These are phyloP conservation scores for Vanessa cardui DNA, from an alignment of 2,888 invertebrate genomes.

Conservation along the genomic window DNA sequence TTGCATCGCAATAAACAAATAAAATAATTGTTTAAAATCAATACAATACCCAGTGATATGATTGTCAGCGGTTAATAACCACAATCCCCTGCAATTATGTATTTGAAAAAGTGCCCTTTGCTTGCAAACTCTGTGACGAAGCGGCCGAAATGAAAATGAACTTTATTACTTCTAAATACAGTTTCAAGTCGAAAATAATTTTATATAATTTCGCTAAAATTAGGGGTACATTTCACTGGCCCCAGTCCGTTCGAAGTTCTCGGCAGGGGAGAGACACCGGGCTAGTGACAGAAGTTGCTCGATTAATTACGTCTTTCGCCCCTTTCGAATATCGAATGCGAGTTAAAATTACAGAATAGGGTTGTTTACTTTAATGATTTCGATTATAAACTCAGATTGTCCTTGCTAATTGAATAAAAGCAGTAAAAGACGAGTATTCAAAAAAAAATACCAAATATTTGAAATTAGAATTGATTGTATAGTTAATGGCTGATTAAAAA, in stretches of 20 bases:
- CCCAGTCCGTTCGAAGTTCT: slow-evolving; percentile 44
- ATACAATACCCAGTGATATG: slow-evolving; percentile 55
- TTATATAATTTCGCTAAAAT: slow-evolving; percentile 22
- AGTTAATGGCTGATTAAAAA: too few species aligned
- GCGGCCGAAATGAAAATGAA: slow-evolving; percentile 36
- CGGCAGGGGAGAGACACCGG: slow-evolving; percentile 39
- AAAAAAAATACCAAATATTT: background rate
- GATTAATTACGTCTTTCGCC: slow-evolving; percentile 75
- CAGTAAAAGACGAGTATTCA: background rate
- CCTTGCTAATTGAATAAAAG: slow-evolving; percentile 32
- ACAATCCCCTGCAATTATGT: slow-evolving; percentile 71
- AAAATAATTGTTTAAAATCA: slow-evolving; percentile 36
- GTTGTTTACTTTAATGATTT: slow-evolving; percentile 60
- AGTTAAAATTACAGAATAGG: slow-evolving; percentile 55
- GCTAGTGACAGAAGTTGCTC: slow-evolving; percentile 69
- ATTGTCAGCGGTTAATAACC: slow-evolving; percentile 67
- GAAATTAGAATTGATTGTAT: too few species aligned
- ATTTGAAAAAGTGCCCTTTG: slow-evolving; percentile 71
- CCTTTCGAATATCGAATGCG: slow-evolving; percentile 61
- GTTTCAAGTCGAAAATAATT: slow-evolving; percentile 24
- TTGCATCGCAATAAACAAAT: slow-evolving; percentile 4
- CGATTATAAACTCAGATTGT: slow-evolving; percentile 48
- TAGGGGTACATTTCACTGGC: slow-evolving; percentile 62
- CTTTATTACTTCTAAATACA: slow-evolving; percentile 35
- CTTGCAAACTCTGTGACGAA: slow-evolving; percentile 29